Evolutionary conservation across 1,140 invertebrate genomes (phyloP).

Genomic region (Drosophila orena): DNA sequence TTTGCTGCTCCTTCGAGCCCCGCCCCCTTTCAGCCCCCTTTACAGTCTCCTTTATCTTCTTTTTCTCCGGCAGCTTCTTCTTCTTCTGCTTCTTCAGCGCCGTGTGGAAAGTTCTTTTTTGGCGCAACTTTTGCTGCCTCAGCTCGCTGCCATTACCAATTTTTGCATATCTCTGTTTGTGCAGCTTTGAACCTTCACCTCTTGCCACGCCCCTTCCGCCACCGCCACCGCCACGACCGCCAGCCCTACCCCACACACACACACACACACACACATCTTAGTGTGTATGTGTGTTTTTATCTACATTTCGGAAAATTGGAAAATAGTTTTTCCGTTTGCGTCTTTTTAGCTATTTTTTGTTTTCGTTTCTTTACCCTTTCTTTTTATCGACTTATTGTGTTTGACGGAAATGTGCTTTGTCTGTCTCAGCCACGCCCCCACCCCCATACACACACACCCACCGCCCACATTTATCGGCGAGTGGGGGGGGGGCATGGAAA

Average conservation of each 20-base stretch:
- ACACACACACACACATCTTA: slow-evolving; percentile 21
- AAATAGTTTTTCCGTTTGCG: slow-evolving; percentile 64
- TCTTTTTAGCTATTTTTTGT: slow-evolving; percentile 39
- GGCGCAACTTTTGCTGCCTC: slow-evolving; percentile 72
- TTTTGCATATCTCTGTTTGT: slow-evolving; percentile 72
- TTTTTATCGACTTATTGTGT: slow-evolving; percentile 76
- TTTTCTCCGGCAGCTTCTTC: slow-evolving; percentile 10
- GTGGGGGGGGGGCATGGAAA: slow-evolving; percentile 1
- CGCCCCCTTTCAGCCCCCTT: slow-evolving; percentile 6
- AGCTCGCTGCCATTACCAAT: slow-evolving; percentile 71
- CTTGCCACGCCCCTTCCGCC: neutral
- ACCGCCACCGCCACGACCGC: neutral
- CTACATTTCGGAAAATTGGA: slow-evolving; percentile 67
- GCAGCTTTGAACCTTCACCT: slow-evolving; percentile 59
- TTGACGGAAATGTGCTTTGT: slow-evolving; percentile 68
- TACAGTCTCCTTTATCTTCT: slow-evolving; percentile 46
- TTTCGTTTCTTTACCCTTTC: slow-evolving; percentile 28
- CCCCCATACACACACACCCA: neutral
- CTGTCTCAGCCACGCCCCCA: slow-evolving; percentile 32
- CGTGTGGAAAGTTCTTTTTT: slow-evolving; percentile 51
- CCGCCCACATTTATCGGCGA: slow-evolving; percentile 18
- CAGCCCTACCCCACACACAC: too few species aligned
- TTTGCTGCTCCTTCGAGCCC: slow-evolving; percentile 39
- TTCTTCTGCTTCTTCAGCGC: slow-evolving; percentile 10
- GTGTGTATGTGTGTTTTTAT: slow-evolving; percentile 7